phyloP scores from a whole-genome alignment of 2,888 invertebrate species.

The Watsonalla binaria region DNA sequence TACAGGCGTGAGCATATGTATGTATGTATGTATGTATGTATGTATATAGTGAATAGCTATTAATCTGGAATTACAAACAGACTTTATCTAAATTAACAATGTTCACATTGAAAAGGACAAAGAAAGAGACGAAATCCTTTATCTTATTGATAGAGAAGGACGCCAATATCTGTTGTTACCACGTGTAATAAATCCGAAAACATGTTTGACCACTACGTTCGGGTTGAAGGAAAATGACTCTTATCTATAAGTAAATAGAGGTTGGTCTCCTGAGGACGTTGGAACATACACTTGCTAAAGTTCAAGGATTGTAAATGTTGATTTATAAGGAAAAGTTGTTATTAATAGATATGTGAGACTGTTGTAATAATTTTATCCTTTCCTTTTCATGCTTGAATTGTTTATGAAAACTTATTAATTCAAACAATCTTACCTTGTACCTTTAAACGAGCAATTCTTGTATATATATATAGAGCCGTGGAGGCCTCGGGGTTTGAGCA shows the following conservation, averaged over 20 bases:
- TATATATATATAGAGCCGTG: too few species aligned
- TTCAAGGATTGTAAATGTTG: slow-evolving; percentile 2
- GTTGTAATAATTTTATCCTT: neutral
- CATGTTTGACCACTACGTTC: neutral
- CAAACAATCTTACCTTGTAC: too few species aligned
- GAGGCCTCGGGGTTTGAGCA: too few species aligned
- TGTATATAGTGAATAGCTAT: too few species aligned
- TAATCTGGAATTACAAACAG: too few species aligned
- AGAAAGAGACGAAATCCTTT: neutral
- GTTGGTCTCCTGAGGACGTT: neutral
- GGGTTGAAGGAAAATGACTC: neutral
- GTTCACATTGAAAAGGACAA: neutral
- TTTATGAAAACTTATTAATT: neutral
- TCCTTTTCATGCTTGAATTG: neutral
- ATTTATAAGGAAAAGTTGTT: neutral
- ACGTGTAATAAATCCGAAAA: neutral
- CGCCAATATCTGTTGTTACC: neutral
- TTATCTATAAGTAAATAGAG: neutral
- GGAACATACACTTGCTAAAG: neutral
- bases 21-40: too few species aligned
- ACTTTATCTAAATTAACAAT: too few species aligned
- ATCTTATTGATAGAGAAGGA: neutral
- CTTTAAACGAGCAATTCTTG: too few species aligned
- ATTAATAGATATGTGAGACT: neutral
- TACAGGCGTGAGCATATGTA: too few species aligned